These are phyloP conservation scores for Sinocyclocheilus maitianheensis DNA, from an alignment of 2,113 vertebrate genomes.

Conservation along the genomic window DNA sequence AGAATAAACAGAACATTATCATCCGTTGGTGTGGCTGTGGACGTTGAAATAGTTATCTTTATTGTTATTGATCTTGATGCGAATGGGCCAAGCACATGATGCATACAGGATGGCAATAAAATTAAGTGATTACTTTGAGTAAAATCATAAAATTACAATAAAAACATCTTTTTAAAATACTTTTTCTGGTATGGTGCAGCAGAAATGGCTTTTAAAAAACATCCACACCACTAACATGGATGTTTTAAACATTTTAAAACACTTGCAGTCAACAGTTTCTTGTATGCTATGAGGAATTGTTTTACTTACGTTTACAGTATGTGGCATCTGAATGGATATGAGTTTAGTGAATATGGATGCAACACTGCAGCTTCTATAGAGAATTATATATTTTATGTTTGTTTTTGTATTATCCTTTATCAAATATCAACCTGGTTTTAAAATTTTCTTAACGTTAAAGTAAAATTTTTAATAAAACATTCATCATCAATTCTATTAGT, in stretches of 20 bases:
- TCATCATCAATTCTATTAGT: no score
- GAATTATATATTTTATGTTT: background rate
- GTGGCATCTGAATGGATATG: background rate
- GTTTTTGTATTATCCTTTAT: background rate
- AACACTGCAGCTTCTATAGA: background rate
- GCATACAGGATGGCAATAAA: background rate
- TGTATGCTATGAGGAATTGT: background rate
- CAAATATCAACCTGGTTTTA: background rate
- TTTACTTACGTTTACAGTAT: background rate
- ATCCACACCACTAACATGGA: no score
- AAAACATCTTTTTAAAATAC: background rate
- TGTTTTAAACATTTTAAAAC: background rate
- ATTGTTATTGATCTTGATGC: background rate
- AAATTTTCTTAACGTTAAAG: background rate
- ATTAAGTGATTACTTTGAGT: background rate
- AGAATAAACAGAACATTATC: background rate
- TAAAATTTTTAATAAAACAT: no score
- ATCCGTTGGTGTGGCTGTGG: background rate
- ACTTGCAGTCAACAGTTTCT: background rate
- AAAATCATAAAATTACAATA: background rate
- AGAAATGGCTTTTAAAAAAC: background rate
- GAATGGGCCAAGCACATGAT: background rate
- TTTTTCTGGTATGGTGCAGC: background rate
- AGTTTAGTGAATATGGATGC: background rate
- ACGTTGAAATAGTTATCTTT: background rate